A percentile compares a stretch with the other conserved stretches of the same genome.
These are phyloP conservation scores for Caenorhabditis sp. DNA, from an alignment of 2,888 invertebrate genomes.

Conservation along the genomic window DNA sequence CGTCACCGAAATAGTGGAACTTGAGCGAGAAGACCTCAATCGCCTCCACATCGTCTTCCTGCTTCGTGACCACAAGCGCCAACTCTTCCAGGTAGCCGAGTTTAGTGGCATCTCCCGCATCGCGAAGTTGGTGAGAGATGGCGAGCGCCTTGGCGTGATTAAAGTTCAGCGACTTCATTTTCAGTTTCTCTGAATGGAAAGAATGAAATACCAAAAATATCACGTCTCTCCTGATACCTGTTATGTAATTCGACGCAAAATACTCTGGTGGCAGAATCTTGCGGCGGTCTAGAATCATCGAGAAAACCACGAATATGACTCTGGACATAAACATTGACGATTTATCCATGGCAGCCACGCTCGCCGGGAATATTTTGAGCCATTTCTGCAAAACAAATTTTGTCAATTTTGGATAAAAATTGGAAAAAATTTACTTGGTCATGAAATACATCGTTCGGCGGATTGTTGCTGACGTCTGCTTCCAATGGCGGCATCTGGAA, in stretches of 20 bases:
- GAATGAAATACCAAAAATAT: background rate
- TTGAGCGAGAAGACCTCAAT: constrained; percentile 38
- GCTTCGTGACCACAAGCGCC: constrained; percentile 18
- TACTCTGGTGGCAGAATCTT: constrained; percentile 22
- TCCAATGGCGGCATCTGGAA: constrained; percentile 2
- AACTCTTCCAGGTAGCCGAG: constrained; percentile 20
- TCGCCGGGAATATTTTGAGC: constrained; percentile 10
- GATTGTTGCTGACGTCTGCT: background rate
- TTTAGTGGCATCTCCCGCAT: constrained; percentile 3
- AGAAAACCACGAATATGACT: constrained; percentile 32
- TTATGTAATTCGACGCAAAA: constrained; percentile 23
- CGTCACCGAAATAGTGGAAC: constrained; percentile 15
- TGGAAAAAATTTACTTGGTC: no score
- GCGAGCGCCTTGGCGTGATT: background rate
- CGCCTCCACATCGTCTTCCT: constrained; percentile 9
- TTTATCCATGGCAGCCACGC: background rate
- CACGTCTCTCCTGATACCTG: background rate
- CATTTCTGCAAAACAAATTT: constrained; percentile 16
- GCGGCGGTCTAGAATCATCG: constrained; percentile 12
- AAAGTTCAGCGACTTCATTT: constrained; percentile 15
- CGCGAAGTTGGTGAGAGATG: background rate
- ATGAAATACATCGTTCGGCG: background rate
- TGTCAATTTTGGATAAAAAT: no score
- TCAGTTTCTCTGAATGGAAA: constrained; percentile 25
- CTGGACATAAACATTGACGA: constrained; percentile 24